A percentile compares a stretch with the other conserved stretches of the same genome.
phyloP scores from a whole-genome alignment of 2,113 vertebrate species.

The human region GRCh38 chr3:196236001-196236500 shows the following conservation, averaged over 20 bases:
- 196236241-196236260: background rate
- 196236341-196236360: background rate
- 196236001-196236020: background rate
- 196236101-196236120: background rate
- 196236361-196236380: background rate
- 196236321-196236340: background rate
- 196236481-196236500: background rate
- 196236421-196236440: background rate
- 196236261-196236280: too few species aligned
- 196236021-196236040: background rate
- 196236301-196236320: background rate
- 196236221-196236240: background rate
- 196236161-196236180: background rate
- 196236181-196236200: background rate
- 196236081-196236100: background rate
- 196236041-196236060: background rate
- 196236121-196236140: background rate
- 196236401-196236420: background rate
- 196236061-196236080: background rate
- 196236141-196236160: background rate
- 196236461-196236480: background rate
- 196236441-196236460: conserved; percentile 1
- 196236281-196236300: background rate
- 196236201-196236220: background rate
- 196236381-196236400: conserved; percentile 16